These are phyloP conservation scores for Buphagus erythrorhynchus DNA, from an alignment of 2,797 vertebrate species.

Conservation along the genomic window DNA sequence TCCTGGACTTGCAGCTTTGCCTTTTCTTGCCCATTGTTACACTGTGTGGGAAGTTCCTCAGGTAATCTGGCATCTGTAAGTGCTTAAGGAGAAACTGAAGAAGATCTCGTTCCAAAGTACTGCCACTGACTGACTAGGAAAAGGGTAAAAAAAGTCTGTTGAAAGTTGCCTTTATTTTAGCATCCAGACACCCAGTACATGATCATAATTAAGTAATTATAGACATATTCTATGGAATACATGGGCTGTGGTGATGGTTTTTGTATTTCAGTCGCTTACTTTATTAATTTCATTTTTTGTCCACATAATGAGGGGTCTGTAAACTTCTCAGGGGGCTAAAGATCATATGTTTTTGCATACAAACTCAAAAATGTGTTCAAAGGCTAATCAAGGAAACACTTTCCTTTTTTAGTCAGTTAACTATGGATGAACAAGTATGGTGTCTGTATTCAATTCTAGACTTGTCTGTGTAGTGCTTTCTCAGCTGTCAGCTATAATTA, in stretches of 20 bases:
- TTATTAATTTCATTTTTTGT: neutral
- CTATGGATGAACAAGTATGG: neutral
- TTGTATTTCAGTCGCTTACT: neutral
- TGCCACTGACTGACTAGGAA: neutral
- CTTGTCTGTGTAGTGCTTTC: conserved; percentile 4
- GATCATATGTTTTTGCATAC: neutral
- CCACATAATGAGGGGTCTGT: neutral
- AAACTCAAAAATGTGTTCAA: neutral
- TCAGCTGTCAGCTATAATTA: conserved; percentile 26
- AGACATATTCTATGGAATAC: neutral
- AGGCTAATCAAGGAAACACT: neutral
- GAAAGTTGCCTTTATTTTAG: neutral
- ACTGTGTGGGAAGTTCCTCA: neutral
- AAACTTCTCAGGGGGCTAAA: neutral
- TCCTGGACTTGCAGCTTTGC: neutral
- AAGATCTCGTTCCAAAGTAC: neutral
- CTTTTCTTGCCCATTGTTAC: neutral
- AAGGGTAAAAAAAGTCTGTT: neutral
- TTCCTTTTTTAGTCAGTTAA: neutral
- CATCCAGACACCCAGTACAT: neutral
- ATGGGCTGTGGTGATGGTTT: neutral
- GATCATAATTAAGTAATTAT: neutral
- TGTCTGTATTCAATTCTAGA: neutral
- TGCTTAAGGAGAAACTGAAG: neutral
- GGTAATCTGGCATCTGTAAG: neutral